A percentile compares a stretch with the other conserved stretches of the same genome.
Conservation (phyloP, 2,797 vertebrate genomes). For the Ispidina lecontei region DNA sequence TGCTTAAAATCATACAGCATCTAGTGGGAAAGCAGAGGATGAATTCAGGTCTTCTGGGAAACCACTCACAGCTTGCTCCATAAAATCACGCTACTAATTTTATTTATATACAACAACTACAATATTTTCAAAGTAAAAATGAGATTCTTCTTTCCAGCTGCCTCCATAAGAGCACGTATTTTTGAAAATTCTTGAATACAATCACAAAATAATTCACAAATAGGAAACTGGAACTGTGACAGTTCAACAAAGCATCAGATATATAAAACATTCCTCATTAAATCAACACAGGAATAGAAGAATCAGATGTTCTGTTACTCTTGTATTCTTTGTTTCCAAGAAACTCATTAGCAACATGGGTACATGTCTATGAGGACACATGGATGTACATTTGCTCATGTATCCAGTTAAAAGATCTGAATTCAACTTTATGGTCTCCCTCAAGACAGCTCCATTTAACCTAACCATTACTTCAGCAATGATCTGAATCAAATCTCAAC, state of each 20-base stretch:
- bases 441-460: neutral
- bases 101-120: neutral
- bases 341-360: neutral
- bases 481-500: neutral
- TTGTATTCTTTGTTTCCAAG: neutral
- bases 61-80: neutral
- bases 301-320: neutral
- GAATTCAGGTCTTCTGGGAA: neutral
- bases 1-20: neutral
- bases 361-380: neutral
- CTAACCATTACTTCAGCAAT: neutral
- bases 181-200: neutral
- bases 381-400: rapidly evolving
- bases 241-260: neutral
- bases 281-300: neutral
- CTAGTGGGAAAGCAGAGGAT: neutral
- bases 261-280: neutral
- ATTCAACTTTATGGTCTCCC: neutral
- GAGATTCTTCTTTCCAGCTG: neutral
- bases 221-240: neutral
- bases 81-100: neutral
- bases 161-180: neutral
- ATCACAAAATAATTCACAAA: neutral
- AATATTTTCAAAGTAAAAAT: neutral
- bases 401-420: neutral